A percentile compares a stretch with the other conserved stretches of the same genome.
Conservation (phyloP, 2,797 vertebrate genomes). For the Pipistrellus pygmaeus region DNA sequence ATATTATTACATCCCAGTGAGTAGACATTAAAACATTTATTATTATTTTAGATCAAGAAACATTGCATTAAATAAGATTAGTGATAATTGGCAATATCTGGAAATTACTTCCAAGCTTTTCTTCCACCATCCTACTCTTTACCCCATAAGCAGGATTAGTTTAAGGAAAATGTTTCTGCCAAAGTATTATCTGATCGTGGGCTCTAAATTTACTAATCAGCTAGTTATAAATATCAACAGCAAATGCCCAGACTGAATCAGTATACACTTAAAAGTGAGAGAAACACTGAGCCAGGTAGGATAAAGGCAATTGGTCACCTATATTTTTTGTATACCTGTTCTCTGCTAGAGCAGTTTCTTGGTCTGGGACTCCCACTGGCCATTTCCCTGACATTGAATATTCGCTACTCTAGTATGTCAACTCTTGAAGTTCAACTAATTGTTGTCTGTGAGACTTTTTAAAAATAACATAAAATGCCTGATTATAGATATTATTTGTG, state of each 20-base stretch:
- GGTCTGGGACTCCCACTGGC: neutral
- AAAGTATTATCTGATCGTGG: neutral
- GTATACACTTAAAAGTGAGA: neutral
- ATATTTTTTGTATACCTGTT: neutral
- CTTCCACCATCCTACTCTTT: neutral
- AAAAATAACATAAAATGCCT: neutral
- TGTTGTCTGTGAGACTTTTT: neutral
- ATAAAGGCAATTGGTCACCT: neutral
- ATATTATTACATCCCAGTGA: neutral
- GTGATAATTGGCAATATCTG: neutral
- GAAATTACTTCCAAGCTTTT: neutral
- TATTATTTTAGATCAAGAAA: constrained; percentile 18
- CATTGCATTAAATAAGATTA: neutral
- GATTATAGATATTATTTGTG: neutral
- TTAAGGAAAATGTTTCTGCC: neutral
- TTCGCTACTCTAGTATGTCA: neutral
- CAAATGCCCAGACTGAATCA: neutral
- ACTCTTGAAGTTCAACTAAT: neutral
- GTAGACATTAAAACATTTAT: neutral
- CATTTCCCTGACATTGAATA: neutral
- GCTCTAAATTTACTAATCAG: neutral
- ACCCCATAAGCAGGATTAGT: neutral
- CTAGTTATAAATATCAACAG: neutral
- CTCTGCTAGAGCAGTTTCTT: neutral
- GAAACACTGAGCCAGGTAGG: neutral